phyloP scores from a whole-genome alignment of 2,113 vertebrate genomes.

The Malurus alboscapulatus region DNA sequence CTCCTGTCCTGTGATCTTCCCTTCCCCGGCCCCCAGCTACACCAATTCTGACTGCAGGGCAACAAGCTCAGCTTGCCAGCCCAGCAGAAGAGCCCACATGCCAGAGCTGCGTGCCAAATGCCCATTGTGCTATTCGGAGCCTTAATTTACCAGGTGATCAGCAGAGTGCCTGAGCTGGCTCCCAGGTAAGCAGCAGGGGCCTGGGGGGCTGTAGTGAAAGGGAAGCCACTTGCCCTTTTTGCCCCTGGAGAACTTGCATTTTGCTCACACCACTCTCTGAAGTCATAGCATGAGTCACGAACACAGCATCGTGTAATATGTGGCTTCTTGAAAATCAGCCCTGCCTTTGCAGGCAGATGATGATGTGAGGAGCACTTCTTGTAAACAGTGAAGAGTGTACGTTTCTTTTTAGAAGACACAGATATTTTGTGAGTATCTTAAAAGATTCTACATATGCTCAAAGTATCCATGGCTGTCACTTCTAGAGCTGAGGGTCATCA shows the following conservation, averaged over 20 bases:
- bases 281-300: background rate
- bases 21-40: background rate
- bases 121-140: background rate
- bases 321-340: constrained; percentile 1
- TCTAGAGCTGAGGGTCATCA: background rate
- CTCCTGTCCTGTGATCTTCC: background rate
- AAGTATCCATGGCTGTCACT: background rate
- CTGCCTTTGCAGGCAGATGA: background rate
- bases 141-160: background rate
- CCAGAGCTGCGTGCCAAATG: background rate
- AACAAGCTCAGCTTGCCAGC: background rate
- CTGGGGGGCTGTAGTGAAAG: background rate
- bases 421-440: background rate
- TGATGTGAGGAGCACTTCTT: background rate
- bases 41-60: background rate
- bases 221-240: background rate
- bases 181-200: background rate
- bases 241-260: background rate
- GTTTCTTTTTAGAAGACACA: background rate
- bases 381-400: background rate
- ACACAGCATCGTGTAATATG: background rate
- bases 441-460: background rate
- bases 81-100: background rate
- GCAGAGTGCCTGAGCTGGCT: constrained; percentile 5
- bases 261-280: background rate